These are phyloP conservation scores for Macaria notata DNA, from an alignment of 2,888 invertebrate genomes.

Conservation along the genomic window DNA sequence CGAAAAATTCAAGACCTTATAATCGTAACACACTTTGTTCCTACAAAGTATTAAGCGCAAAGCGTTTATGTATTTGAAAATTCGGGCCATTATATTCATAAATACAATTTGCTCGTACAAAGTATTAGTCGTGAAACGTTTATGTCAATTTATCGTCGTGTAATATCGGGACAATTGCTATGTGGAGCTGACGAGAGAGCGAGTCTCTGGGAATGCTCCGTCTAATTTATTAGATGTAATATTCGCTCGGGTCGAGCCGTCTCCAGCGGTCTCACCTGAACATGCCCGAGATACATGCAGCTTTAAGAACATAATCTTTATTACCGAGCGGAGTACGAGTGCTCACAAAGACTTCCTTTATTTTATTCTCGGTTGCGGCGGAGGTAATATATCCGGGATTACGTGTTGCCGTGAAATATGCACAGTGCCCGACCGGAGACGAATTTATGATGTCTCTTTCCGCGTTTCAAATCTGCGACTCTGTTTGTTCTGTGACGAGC, in stretches of 20 bases:
- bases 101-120: conserved; percentile 10
- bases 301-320: conserved; percentile 70
- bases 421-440: conserved; percentile 46
- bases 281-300: conserved; percentile 42
- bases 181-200: conserved; percentile 56
- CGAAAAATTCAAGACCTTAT: conserved; percentile 35
- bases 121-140: conserved; percentile 41
- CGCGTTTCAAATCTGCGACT: conserved; percentile 39
- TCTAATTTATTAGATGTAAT: conserved; percentile 73
- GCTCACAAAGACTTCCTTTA: conserved; percentile 56
- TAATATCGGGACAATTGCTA: conserved; percentile 73
- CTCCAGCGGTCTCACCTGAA: conserved; percentile 39
- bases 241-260: conserved; percentile 51
- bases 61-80: too few relatives aligned
- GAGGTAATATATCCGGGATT: conserved; percentile 53
- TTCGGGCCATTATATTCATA: too few relatives aligned
- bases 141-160: conserved; percentile 63
- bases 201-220: conserved; percentile 51
- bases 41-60: conserved; percentile 47
- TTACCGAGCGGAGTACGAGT: conserved; percentile 53
- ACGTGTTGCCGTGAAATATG: conserved; percentile 51
- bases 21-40: conserved; percentile 54
- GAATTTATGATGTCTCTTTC: conserved; percentile 45
- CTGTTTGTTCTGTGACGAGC: conserved; percentile 26
- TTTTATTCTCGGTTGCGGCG: conserved; percentile 52